These are phyloP conservation scores for Mimachlamys varia DNA, from an alignment of 2,888 invertebrate species.

Conservation along the genomic window DNA sequence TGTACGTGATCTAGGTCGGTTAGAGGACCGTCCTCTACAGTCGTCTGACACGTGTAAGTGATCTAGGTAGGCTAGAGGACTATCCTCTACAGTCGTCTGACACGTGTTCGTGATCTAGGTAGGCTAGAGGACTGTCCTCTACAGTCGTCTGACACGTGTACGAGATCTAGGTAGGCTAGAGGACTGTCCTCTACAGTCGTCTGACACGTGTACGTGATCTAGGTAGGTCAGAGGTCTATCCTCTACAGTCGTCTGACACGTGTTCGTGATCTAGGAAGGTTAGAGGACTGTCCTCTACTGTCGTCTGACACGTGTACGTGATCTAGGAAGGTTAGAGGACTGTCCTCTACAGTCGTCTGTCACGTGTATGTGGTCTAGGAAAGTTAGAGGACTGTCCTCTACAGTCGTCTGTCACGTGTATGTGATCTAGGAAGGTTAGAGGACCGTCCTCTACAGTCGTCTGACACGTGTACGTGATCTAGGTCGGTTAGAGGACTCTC, in stretches of 20 bases:
- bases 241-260: not conserved
- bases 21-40: not conserved
- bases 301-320: not conserved
- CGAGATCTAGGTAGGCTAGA: not conserved
- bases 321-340: not conserved
- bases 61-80: not conserved
- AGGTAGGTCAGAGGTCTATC: not conserved
- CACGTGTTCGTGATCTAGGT: not conserved
- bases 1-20: not conserved
- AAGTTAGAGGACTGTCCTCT: not conserved
- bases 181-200: not conserved
- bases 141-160: not conserved
- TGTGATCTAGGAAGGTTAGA: not conserved
- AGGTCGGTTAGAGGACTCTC: not conserved
- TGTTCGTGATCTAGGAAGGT: not conserved
- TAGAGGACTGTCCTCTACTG: not conserved
- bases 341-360: not conserved
- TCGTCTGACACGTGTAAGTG: not conserved
- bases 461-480: not conserved
- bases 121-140: not conserved
- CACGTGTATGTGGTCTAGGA: not conserved
- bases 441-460: not conserved
- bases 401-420: not conserved
- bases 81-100: not conserved
- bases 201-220: not conserved